Conservation (phyloP, 2,113 vertebrate genomes). For the Spea multiplicata region DNA sequence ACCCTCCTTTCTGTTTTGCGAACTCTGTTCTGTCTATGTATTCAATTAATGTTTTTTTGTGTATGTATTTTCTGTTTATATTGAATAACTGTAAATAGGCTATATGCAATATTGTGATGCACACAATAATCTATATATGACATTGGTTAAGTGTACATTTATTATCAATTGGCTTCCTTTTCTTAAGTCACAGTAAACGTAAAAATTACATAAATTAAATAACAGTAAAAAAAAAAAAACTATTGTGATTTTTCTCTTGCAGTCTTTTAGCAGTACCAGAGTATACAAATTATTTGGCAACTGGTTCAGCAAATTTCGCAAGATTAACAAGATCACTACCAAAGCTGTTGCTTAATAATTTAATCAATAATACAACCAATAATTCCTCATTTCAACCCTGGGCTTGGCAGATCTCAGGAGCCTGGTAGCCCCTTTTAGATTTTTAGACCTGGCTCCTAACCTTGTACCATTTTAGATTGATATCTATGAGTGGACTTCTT, state of each 20-base stretch:
- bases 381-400: too few relatives aligned
- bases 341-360: conserved; percentile 55
- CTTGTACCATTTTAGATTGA: too few relatives aligned
- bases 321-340: conserved; percentile 68
- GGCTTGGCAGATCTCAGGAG: too few relatives aligned
- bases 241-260: conserved; percentile 61
- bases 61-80: background rate
- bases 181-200: too few relatives aligned
- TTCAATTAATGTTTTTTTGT: background rate
- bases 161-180: too few relatives aligned
- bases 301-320: conserved; percentile 63
- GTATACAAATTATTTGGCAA: conserved; percentile 69
- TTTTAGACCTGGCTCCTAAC: too few relatives aligned
- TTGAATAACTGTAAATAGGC: background rate
- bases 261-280: conserved; percentile 69
- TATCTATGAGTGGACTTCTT: too few relatives aligned
- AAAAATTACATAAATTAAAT: too few relatives aligned
- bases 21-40: conserved; percentile 1
- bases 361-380: background rate
- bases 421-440: too few relatives aligned
- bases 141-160: too few relatives aligned
- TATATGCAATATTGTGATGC: background rate
- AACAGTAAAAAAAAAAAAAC: too few relatives aligned
- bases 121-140: background rate
- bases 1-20: background rate